Evolutionary conservation across 2,888 invertebrate species (phyloP).

Genomic region (Thysanoteuthis rhombus): DNA sequence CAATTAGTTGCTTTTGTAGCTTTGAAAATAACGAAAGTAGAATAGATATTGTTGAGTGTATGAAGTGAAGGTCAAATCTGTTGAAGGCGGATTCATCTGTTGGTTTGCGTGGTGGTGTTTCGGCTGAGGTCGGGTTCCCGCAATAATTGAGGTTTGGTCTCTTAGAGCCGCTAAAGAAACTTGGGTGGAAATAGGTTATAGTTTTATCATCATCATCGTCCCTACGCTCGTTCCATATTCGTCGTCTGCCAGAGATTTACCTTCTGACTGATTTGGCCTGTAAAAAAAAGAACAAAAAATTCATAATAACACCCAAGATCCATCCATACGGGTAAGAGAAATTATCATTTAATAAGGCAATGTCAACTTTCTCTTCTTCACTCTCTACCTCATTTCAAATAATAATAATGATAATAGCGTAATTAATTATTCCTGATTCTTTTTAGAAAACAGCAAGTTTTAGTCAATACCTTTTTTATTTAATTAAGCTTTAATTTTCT

Average conservation of each 20-base stretch:
- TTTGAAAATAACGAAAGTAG: background rate
- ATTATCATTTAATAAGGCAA: background rate
- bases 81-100: background rate
- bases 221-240: background rate
- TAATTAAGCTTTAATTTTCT: no score
- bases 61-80: background rate
- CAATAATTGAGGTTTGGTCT: background rate
- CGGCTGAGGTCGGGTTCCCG: constrained; percentile 12
- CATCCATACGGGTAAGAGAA: background rate
- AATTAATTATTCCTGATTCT: no score
- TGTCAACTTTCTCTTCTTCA: no score
- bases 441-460: no score
- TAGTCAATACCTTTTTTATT: no score
- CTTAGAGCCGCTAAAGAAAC: background rate
- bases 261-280: background rate
- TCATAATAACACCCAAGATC: background rate
- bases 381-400: background rate
- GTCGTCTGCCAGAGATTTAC: constrained; percentile 12
- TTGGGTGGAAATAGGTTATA: constrained; percentile 23
- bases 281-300: background rate
- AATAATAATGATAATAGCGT: background rate
- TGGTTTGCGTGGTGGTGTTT: background rate
- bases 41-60: background rate
- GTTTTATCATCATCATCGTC: constrained; percentile 17
- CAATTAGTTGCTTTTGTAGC: background rate